A percentile compares a stretch with the other conserved stretches of the same genome.
Conservation (phyloP, 2,797 vertebrate species). For the Notamacropus eugenii region DNA sequence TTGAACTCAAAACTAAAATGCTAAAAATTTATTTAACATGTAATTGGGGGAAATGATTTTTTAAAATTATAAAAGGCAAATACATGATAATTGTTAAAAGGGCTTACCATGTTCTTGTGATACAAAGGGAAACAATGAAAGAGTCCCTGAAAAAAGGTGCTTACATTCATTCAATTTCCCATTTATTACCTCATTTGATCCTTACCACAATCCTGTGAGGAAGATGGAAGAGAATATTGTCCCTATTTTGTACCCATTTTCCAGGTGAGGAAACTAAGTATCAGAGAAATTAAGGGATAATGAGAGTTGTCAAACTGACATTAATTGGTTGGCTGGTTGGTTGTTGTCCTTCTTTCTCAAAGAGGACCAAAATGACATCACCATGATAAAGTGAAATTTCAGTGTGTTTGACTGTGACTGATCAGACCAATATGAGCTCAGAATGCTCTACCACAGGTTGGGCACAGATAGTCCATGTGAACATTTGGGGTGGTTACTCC, state of each 20-base stretch:
- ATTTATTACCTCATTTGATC: not conserved
- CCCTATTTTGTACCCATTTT: not conserved
- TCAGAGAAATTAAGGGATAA: constrained; percentile 31
- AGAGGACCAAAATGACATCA: too few species aligned
- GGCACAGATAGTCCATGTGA: too few species aligned
- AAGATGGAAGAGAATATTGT: not conserved
- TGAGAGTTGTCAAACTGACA: not conserved
- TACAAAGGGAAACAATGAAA: not conserved
- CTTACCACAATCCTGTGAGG: not conserved
- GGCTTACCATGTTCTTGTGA: not conserved
- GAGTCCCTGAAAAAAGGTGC: not conserved
- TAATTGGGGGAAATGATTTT: not conserved
- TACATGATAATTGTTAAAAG: not conserved
- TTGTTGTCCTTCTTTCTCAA: too few species aligned
- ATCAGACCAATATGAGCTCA: too few species aligned
- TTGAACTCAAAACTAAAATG: not conserved
- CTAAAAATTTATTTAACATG: not conserved
- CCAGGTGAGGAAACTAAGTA: constrained; percentile 19
- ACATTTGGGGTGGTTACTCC: too few species aligned
- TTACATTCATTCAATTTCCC: not conserved
- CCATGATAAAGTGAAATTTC: too few species aligned
- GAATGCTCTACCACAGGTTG: too few species aligned
- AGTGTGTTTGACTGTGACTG: too few species aligned
- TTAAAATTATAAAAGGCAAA: too few species aligned
- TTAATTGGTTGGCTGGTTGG: not conserved